Conservation (phyloP, 1,140 invertebrate genomes). For the Conus betulinus region DNA sequence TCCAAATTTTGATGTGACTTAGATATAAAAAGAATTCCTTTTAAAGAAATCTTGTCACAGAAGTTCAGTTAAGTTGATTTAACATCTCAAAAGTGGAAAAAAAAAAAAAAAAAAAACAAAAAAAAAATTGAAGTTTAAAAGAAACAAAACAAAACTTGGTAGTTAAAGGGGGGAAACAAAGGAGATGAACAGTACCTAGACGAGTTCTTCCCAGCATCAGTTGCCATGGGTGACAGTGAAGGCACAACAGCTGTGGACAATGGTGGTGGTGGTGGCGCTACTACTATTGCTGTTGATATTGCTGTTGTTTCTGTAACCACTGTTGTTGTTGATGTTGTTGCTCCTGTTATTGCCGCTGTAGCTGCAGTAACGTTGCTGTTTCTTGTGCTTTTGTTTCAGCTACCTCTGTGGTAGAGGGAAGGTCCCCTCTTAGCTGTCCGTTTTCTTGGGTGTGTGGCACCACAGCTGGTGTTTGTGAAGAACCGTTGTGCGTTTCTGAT, state of each 20-base stretch:
- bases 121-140: too few relatives aligned
- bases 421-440: not conserved
- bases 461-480: not conserved
- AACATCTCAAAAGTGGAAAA: too few relatives aligned
- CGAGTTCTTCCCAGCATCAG: not conserved
- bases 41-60: too few relatives aligned
- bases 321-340: not conserved
- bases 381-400: not conserved
- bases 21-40: too few relatives aligned
- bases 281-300: not conserved
- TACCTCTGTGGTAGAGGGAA: conserved; percentile 1
- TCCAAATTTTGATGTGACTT: too few relatives aligned
- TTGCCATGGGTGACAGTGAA: not conserved
- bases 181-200: not conserved
- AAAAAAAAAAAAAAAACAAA: too few relatives aligned
- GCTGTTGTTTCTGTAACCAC: not conserved
- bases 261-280: not conserved
- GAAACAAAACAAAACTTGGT: too few relatives aligned
- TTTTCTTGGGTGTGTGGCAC: conserved; percentile 24
- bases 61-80: too few relatives aligned
- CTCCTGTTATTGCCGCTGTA: not conserved
- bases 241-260: not conserved
- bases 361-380: not conserved
- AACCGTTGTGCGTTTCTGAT: conserved; percentile 23
- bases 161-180: too few relatives aligned